Evolutionary conservation across 1,140 invertebrate genomes (phyloP).

Genomic region (Pentalonia nigronervosa): DNA sequence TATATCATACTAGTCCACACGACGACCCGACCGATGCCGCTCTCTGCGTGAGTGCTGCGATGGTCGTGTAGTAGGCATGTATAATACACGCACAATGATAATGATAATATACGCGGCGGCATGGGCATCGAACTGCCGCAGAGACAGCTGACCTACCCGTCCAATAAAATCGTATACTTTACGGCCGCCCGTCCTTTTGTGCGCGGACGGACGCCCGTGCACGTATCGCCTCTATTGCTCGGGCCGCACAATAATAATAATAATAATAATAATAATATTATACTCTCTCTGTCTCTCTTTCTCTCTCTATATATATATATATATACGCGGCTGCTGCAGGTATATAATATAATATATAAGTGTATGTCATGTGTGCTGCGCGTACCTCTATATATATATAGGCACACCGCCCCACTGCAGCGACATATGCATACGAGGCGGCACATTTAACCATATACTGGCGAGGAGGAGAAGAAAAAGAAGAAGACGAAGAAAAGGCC

Average conservation of each 20-base stretch:
- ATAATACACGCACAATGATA: background rate
- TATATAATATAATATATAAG: background rate
- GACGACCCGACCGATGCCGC: background rate
- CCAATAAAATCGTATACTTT: constrained; percentile 57
- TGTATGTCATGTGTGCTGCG: background rate
- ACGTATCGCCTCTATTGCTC: background rate
- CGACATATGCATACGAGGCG: background rate
- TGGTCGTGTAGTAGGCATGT: background rate
- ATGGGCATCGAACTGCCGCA: background rate
- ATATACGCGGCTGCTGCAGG: no score
- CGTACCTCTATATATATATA: no score
- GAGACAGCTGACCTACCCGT: constrained; percentile 57
- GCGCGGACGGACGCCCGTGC: constrained; percentile 18
- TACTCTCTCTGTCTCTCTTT: no score
- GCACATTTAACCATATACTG: background rate
- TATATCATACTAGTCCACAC: no score
- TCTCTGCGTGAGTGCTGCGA: background rate
- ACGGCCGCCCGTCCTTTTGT: constrained; percentile 55
- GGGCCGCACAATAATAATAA: background rate
- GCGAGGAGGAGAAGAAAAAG: background rate
- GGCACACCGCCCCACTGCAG: background rate
- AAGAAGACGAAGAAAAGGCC: background rate
- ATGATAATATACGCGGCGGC: constrained; percentile 5
- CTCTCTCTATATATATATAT: background rate
- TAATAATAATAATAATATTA: background rate